These are phyloP conservation scores for Platysteira castanea DNA, from an alignment of 2,113 vertebrate species.

Conservation along the genomic window DNA sequence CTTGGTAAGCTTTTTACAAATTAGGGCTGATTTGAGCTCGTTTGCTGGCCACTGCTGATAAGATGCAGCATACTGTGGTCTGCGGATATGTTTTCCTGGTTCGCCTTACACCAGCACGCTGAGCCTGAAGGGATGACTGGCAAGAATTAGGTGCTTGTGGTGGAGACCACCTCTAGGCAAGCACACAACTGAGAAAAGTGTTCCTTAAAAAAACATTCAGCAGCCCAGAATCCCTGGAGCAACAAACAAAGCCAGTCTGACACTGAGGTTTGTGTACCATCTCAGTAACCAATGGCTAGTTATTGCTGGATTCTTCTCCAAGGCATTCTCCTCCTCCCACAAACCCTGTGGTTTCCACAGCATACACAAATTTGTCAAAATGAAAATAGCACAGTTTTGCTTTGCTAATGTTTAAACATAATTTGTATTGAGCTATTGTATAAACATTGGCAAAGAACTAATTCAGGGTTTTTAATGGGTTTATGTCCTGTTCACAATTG, in stretches of 20 bases:
- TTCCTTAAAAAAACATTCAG: background rate
- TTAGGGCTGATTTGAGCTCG: background rate
- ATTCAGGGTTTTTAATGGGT: background rate
- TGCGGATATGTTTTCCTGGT: background rate
- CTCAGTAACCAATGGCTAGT: background rate
- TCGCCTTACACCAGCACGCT: rapidly evolving
- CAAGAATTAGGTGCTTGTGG: background rate
- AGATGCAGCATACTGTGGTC: background rate
- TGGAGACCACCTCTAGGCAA: background rate
- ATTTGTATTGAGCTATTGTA: conserved; percentile 1
- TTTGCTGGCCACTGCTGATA: background rate
- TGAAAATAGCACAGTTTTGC: background rate
- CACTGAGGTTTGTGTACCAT: background rate
- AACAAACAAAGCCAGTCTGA: background rate
- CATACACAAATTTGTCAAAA: background rate
- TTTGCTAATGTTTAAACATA: background rate
- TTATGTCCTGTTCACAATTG: background rate
- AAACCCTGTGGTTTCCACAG: background rate
- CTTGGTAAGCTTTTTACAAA: background rate
- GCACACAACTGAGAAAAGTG: background rate
- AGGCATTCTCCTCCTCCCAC: background rate
- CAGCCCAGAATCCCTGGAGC: background rate
- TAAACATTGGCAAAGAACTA: conserved; percentile 26
- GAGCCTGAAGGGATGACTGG: background rate
- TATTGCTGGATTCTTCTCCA: background rate